Evolutionary conservation across 2,888 invertebrate species (phyloP), one percentile per base, ranked within the genome.

Genomic region (Drosophila prolongata): DNA sequence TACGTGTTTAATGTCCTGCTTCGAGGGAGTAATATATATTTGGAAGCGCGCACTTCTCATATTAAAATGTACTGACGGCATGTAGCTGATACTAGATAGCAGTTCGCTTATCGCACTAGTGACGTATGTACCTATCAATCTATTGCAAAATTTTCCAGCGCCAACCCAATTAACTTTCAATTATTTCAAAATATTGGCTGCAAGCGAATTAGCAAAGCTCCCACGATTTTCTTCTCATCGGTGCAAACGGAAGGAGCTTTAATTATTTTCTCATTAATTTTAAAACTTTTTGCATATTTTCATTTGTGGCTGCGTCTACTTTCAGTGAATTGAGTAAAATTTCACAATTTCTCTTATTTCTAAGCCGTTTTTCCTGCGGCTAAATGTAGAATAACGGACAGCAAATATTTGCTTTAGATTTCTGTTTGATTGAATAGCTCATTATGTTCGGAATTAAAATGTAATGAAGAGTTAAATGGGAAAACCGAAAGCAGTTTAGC

Each of bases 1-100:
- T 40, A 66, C 67, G 54, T 66, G 67, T 46, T 66, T 66, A 27
- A 66, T 65, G 53, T 30, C 27, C 64, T 62, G 24, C 44, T 38
- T 19, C n/a, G 61, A 10, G 50, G 62, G 62, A 61, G 27, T 24
- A 64, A 61, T 64, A 42, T 61, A 64, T 61, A 35, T 64, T 49
- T 61, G 59, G 61, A 14, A 14, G 30, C 37, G 44, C 58, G 30
- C 3, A 40, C 34, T 59, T 30, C 62, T 43, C 62, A 62, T 64
- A 64, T 64, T 64, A 62, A 64, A 64, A 61, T 62, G 62, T 64
- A 34, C 62, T 35, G 42, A 42, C 40, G 14, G 24, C 47, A 42
- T 47, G 37, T 47, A 13, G 62, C 5, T 10, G 10, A 49, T 49
- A 49, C 35, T 3, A 10, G 42, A 61, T 64, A 64, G 30, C 62